A percentile compares a stretch with the other conserved stretches of the same genome.
Conservation (phyloP, 1,140 invertebrate species). For the Lasioglossum albipes region DNA sequence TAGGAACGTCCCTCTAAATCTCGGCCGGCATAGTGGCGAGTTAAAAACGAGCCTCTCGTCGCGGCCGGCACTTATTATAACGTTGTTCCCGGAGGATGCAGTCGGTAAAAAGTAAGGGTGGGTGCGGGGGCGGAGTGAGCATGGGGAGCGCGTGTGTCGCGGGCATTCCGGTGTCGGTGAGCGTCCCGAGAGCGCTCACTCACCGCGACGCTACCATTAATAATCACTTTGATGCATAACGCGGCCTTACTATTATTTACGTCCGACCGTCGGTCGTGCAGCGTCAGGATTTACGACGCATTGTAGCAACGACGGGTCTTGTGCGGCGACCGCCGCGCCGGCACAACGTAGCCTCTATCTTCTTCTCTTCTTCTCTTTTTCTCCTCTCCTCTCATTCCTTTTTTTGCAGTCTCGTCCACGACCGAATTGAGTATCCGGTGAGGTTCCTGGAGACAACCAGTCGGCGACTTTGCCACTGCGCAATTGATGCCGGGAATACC, state of each 20-base stretch:
- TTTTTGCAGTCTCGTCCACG: not conserved
- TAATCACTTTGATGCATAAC: constrained; percentile 77
- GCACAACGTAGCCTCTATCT: not conserved
- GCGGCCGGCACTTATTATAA: constrained; percentile 63
- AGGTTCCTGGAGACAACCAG: constrained; percentile 8
- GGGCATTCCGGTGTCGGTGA: constrained; percentile 67
- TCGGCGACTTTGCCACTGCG: not conserved
- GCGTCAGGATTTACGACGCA: constrained; percentile 67
- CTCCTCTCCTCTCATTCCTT: not conserved
- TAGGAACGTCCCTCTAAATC: constrained; percentile 24
- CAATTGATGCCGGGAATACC: not conserved
- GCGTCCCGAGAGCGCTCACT: constrained; percentile 66
- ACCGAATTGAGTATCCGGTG: constrained; percentile 35
- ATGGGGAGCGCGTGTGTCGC: constrained; percentile 56
- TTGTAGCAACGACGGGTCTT: constrained; percentile 57
- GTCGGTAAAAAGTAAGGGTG: constrained; percentile 22
- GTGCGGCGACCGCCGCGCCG: constrained; percentile 29
- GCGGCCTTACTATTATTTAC: constrained; percentile 68
- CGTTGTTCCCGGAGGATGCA: constrained; percentile 31
- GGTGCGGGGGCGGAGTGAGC: constrained; percentile 32
- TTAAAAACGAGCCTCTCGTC: constrained; percentile 71
- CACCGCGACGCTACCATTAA: constrained; percentile 74
- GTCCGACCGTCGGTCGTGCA: constrained; percentile 50
- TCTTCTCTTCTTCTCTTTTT: not conserved
- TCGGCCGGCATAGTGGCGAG: constrained; percentile 32